These are phyloP conservation scores for Aethina tumida DNA, from an alignment of 1,140 invertebrate genomes.

Conservation along the genomic window DNA sequence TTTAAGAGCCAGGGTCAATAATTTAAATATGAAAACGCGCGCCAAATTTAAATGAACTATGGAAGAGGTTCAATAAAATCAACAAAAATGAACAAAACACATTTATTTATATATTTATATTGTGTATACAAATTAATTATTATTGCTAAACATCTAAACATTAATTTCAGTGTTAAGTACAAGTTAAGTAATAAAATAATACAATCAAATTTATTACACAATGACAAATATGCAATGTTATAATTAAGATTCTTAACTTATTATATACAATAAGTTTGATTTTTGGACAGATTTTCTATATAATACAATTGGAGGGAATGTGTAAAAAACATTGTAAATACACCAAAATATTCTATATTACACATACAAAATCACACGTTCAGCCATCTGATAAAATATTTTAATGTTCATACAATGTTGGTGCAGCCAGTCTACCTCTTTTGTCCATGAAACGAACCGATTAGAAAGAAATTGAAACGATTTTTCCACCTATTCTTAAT, in stretches of 20 bases:
- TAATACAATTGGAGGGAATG: conserved; percentile 39
- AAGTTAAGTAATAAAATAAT: conserved; percentile 37
- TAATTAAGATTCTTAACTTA: conserved; percentile 29
- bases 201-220: conserved; percentile 30
- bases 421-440: conserved; percentile 1
- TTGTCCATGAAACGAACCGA: conserved; percentile 1
- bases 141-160: conserved; percentile 39
- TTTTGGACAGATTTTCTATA: conserved; percentile 38
- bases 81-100: conserved; percentile 34
- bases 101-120: conserved; percentile 31
- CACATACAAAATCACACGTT: not conserved
- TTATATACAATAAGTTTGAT: conserved; percentile 39
- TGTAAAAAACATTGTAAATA: conserved; percentile 18
- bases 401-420: not conserved
- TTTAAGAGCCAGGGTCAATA: too few species aligned
- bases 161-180: conserved; percentile 37
- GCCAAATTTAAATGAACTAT: too few species aligned
- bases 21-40: too few species aligned
- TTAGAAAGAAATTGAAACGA: too few species aligned
- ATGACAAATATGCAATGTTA: conserved; percentile 24
- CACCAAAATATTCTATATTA: conserved; percentile 1
- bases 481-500: too few species aligned
- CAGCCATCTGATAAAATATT: not conserved
- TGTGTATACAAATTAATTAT: conserved; percentile 36
- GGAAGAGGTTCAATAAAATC: too few species aligned